Base-by-base conservation (phyloP, 2,888 invertebrate species). In the Orchestes rusci region DNA sequence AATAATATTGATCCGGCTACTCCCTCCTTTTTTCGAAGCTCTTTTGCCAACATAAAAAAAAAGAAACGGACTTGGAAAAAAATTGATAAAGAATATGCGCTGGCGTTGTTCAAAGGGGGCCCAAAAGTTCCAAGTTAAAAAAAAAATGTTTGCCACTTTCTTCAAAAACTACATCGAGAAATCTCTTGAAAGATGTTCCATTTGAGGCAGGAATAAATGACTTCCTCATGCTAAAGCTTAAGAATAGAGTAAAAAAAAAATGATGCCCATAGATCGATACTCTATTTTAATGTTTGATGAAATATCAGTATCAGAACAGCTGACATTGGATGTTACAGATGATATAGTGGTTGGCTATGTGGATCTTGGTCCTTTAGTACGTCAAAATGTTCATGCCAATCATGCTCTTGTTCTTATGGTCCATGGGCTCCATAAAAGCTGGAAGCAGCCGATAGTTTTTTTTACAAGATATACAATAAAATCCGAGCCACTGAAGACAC, bases 201-300 rank as follows among this genome's bases (percentile, higher is more conserved):
- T 2, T 27, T 27, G 2, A 2, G 12, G 27, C 27, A 27, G 27
- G 27, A 27, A 2, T 27, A 27, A 27, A 27, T 27, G 10, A 2
- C 27, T 10, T n/a, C 10, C n/a, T 27, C n/a, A 27, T 2, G 2
- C n/a, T 12, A 27, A 27, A 27, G 27, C 2, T 27, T 2, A n/a
- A 10, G 2, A 27, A 27, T n/a, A 27, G 12, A 2, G 2, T 27
- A n/a, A n/a, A 10, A 10, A 27, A 17, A 48, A 27, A 27, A 27
- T 27, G 27, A 27, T n/a, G 27, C 27, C 27, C 12, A 27, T 27
- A n/a, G 27, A 27, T 29, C 3, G 37, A 30, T 12, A 16, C 10
- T 45, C 40, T 19, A 36, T 19, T 29, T 27, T 27, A 27, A 27
- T 27, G 27, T 27, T 27, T 27, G 27, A 27, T 27, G 27, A 27